phyloP scores from a whole-genome alignment of 2,797 vertebrate species.

The Danio albolineatus region DNA sequence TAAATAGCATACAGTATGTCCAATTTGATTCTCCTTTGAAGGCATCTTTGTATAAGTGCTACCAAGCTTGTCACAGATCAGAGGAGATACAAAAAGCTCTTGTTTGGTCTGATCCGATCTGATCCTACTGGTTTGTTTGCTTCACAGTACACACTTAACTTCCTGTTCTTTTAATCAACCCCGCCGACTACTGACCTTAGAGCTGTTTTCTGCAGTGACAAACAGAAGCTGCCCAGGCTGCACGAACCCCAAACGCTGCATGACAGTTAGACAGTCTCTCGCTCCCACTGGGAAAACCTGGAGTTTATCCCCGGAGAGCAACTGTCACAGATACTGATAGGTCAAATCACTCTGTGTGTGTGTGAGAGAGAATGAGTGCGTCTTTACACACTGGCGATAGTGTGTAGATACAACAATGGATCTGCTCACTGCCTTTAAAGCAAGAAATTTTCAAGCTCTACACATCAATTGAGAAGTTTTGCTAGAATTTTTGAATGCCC shows the following conservation, averaged over 20 bases:
- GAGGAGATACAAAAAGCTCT: background rate
- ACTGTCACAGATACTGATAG: slow-evolving; percentile 70
- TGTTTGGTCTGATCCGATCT: too few relatives aligned
- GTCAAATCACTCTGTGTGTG: slow-evolving; percentile 54
- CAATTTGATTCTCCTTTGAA: slow-evolving; percentile 23
- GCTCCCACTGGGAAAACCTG: slow-evolving; percentile 61
- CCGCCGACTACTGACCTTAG: slow-evolving; percentile 11
- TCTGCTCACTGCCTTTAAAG: slow-evolving; percentile 43
- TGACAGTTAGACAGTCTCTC: slow-evolving; percentile 64
- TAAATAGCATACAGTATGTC: slow-evolving; percentile 61
- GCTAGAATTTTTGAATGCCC: background rate
- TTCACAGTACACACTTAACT: background rate
- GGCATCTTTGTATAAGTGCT: slow-evolving; percentile 11
- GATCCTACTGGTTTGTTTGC: background rate
- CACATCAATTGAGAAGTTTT: background rate
- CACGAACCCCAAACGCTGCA: slow-evolving; percentile 52
- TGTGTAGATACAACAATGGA: slow-evolving; percentile 2
- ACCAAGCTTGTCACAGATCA: slow-evolving; percentile 10
- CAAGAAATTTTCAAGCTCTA: background rate
- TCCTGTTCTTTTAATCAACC: slow-evolving; percentile 32
- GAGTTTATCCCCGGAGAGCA: slow-evolving; percentile 62
- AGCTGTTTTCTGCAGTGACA: slow-evolving; percentile 17
- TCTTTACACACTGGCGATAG: slow-evolving; percentile 53
- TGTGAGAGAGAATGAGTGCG: slow-evolving; percentile 32
- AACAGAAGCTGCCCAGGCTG: slow-evolving; percentile 38